Evolutionary conservation across 2,888 invertebrate genomes (phyloP).

Genomic region (Phortica okadai): DNA sequence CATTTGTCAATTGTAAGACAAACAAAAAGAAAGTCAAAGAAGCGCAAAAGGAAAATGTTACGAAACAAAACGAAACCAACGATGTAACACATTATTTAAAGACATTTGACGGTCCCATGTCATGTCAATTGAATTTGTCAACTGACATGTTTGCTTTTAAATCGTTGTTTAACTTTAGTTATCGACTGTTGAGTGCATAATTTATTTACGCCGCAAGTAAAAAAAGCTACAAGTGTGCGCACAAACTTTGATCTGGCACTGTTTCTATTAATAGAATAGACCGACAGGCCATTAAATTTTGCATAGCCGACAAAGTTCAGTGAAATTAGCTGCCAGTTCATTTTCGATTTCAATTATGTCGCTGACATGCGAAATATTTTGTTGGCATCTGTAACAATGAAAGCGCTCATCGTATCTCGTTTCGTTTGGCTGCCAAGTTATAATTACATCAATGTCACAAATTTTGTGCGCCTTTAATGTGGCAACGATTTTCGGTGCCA

Average conservation of each 20-base stretch:
- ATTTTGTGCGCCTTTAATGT: background rate
- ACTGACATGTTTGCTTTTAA: background rate
- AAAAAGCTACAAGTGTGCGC: slow-evolving; percentile 9
- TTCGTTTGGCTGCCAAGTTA: slow-evolving; percentile 13
- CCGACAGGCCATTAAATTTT: background rate
- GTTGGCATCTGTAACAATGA: slow-evolving; percentile 5
- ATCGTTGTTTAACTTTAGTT: slow-evolving; percentile 6
- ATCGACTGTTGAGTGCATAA: slow-evolving; percentile 6
- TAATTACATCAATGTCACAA: slow-evolving; percentile 22
- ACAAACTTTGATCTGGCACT: background rate
- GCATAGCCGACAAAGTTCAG: background rate
- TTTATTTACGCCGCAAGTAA: background rate
- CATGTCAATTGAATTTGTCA: slow-evolving; percentile 4
- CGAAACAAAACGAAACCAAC: background rate
- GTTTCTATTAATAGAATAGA: background rate
- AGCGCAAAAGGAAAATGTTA: background rate
- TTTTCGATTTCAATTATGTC: slow-evolving; percentile 8
- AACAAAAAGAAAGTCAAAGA: slow-evolving; percentile 8
- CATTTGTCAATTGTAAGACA: slow-evolving; percentile 23
- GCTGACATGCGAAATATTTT: slow-evolving; percentile 14
- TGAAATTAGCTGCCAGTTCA: slow-evolving; percentile 16
- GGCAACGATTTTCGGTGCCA: background rate
- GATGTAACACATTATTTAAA: background rate
- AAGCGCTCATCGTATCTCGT: background rate
- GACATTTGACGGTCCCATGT: background rate